Evolutionary conservation across 1,140 invertebrate species (phyloP).

Genomic region (Solen grandis): DNA sequence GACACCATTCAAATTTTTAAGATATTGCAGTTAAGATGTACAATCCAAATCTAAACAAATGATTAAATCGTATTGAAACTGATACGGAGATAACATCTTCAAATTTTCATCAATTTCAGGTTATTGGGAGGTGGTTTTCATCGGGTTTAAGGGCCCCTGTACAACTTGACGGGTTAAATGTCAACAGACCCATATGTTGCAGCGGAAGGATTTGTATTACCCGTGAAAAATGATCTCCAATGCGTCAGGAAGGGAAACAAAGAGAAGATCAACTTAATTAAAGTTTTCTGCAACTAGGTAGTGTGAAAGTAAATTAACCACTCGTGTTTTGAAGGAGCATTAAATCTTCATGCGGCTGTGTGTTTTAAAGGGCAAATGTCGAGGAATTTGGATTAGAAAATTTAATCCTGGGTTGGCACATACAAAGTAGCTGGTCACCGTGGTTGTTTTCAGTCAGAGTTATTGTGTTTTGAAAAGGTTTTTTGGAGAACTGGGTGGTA

Average conservation of each 20-base stretch:
- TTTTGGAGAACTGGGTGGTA: no score
- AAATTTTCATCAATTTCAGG: slow-evolving; percentile 27
- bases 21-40: slow-evolving; percentile 36
- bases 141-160: slow-evolving; percentile 26
- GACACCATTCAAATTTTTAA: slow-evolving; percentile 40
- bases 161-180: slow-evolving; percentile 6
- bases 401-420: no score
- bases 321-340: background rate
- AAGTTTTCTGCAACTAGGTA: background rate
- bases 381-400: no score
- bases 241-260: background rate
- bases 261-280: background rate
- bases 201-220: slow-evolving; percentile 27
- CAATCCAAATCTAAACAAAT: slow-evolving; percentile 50
- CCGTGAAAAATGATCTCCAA: slow-evolving; percentile 24
- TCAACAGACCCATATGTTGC: slow-evolving; percentile 50
- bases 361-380: background rate
- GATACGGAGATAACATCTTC: slow-evolving; percentile 23
- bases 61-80: slow-evolving; percentile 50
- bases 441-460: no score
- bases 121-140: slow-evolving; percentile 20
- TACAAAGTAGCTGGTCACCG: no score
- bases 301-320: slow-evolving; percentile 25
- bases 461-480: no score
- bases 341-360: background rate